phyloP scores from a whole-genome alignment of 2,888 invertebrate genomes.

The Melitaea athalia region DNA sequence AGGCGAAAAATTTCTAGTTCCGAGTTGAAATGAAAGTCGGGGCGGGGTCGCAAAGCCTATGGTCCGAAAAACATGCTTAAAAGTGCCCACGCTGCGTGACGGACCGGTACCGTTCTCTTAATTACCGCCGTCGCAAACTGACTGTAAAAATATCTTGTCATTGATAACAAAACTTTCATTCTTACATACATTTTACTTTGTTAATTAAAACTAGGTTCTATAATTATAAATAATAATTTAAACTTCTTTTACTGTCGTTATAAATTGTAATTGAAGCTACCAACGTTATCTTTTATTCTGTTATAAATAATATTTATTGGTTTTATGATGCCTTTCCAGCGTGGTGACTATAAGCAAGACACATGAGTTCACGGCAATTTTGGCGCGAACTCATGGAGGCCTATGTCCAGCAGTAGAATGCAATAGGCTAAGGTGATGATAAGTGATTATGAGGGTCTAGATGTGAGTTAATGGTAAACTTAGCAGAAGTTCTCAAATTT shows the following conservation, averaged over 20 bases:
- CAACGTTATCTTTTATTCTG: too few species aligned
- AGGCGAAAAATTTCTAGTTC: conserved; percentile 21
- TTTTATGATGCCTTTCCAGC: too few species aligned
- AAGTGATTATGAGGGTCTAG: too few species aligned
- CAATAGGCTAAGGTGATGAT: too few species aligned
- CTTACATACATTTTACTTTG: conserved; percentile 8
- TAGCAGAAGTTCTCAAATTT: too few species aligned
- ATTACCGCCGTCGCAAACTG: conserved; percentile 51
- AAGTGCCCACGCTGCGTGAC: conserved; percentile 37
- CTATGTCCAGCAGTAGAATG: too few species aligned
- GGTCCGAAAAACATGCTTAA: conserved; percentile 32
- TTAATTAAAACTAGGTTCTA: conserved; percentile 32
- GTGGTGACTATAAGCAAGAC: too few species aligned
- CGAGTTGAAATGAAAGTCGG: conserved; percentile 26
- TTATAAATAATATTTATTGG: too few species aligned
- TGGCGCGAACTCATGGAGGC: too few species aligned
- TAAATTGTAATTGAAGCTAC: neutral
- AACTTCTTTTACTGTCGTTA: too few species aligned
- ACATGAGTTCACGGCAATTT: too few species aligned
- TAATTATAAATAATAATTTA: neutral
- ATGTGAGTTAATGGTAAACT: too few species aligned
- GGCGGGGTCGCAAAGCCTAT: conserved; percentile 25
- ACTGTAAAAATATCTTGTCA: conserved; percentile 61
- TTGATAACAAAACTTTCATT: conserved; percentile 41
- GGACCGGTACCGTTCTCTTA: conserved; percentile 49